phyloP scores from a whole-genome alignment of 1,140 invertebrate genomes.

The Pararge aegeria region DNA sequence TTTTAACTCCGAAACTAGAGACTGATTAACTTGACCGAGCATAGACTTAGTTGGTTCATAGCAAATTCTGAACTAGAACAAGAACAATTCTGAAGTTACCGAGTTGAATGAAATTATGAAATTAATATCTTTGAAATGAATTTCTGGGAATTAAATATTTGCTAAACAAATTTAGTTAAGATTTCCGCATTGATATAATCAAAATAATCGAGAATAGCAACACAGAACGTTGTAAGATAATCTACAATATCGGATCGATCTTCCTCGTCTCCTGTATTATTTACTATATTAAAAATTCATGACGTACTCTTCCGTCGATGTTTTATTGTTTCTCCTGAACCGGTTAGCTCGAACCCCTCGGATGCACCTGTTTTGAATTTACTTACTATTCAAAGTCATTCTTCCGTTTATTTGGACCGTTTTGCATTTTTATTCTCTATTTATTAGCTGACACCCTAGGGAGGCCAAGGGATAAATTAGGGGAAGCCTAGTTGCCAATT shows the following conservation, averaged over 20 bases:
- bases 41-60: constrained; percentile 36
- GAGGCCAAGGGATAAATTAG: constrained; percentile 34
- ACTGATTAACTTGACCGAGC: constrained; percentile 37
- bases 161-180: neutral
- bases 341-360: constrained; percentile 37
- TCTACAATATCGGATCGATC: constrained; percentile 2
- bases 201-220: neutral
- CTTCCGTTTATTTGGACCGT: constrained; percentile 52
- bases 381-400: constrained; percentile 52
- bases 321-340: constrained; percentile 33
- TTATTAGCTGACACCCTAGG: constrained; percentile 40
- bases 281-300: constrained; percentile 38
- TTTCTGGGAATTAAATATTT: neutral
- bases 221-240: neutral
- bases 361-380: constrained; percentile 59
- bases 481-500: constrained; percentile 43
- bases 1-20: constrained; percentile 37
- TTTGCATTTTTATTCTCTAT: constrained; percentile 62
- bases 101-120: constrained; percentile 22
- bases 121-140: constrained; percentile 9
- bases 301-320: constrained; percentile 30
- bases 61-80: constrained; percentile 26
- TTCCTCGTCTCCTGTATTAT: constrained; percentile 6
- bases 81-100: constrained; percentile 24
- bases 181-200: too few species aligned